Evolutionary conservation across 2,113 vertebrate genomes (phyloP).

Genomic region (Apodemus speciosus): DNA sequence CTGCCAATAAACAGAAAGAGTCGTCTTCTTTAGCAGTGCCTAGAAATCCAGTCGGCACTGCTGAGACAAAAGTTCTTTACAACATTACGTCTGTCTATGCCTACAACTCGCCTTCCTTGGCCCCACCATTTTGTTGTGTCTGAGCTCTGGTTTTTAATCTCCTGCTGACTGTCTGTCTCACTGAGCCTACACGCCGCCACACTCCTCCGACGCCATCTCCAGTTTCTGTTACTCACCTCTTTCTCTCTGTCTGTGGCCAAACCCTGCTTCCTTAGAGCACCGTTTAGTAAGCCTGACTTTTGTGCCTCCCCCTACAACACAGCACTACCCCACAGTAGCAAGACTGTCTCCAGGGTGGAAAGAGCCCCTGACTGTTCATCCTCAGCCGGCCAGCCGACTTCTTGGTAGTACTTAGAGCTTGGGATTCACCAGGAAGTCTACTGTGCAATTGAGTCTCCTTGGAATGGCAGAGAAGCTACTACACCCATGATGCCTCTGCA

Average conservation of each 20-base stretch:
- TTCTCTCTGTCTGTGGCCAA: neutral
- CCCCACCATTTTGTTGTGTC: neutral
- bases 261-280: neutral
- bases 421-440: neutral
- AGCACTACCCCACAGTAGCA: neutral
- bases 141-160: neutral
- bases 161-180: neutral
- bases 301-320: no score
- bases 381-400: neutral
- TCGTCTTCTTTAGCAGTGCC: neutral
- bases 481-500: neutral
- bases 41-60: neutral
- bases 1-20: neutral
- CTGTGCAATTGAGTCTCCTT: neutral
- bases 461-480: neutral
- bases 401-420: neutral
- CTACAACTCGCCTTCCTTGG: neutral
- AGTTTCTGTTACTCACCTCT: neutral
- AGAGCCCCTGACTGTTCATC: neutral
- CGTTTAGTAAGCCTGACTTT: neutral
- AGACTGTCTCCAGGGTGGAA: neutral
- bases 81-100: neutral
- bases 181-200: rapidly evolving
- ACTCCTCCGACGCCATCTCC: neutral
- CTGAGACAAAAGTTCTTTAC: neutral